These are phyloP conservation scores for Megalopta genalis DNA, from an alignment of 1,140 invertebrate genomes.

Conservation along the genomic window DNA sequence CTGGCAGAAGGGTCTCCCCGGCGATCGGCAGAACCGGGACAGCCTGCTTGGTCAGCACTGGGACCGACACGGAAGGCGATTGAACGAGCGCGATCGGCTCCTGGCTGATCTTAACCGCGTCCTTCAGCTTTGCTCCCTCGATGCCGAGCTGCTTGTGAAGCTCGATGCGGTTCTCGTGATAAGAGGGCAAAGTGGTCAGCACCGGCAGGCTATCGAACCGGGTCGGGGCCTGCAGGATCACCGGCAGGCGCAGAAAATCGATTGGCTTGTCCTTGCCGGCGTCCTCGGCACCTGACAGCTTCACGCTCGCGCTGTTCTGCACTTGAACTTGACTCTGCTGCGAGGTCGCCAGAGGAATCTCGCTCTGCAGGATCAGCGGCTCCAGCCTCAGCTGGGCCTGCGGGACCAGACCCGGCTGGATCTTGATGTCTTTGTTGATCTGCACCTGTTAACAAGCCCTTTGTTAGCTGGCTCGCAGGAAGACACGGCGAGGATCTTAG, in stretches of 20 bases:
- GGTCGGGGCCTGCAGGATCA: not conserved
- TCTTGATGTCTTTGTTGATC: slow-evolving; percentile 3
- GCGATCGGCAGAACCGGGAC: not conserved
- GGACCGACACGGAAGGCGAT: not conserved
- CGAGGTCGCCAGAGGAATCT: slow-evolving; percentile 35
- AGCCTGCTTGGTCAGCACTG: not conserved
- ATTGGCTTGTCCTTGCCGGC: slow-evolving; percentile 12
- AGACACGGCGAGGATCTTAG: no score
- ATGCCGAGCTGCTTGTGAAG: slow-evolving; percentile 46
- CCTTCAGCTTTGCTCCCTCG: slow-evolving; percentile 28
- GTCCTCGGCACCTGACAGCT: not conserved
- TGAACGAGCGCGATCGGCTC: slow-evolving; percentile 15
- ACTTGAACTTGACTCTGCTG: slow-evolving; percentile 54
- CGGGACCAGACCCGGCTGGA: not conserved
- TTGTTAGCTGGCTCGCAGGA: no score
- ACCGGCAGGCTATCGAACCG: slow-evolving; percentile 13
- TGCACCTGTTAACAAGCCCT: slow-evolving; percentile 3
- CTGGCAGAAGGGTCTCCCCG: not conserved
- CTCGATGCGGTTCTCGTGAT: slow-evolving; percentile 51
- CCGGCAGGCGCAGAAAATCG: not conserved
- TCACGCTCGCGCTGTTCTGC: slow-evolving; percentile 37
- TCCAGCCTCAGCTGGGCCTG: not conserved
- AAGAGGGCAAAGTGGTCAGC: slow-evolving; percentile 3
- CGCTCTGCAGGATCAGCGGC: not conserved
- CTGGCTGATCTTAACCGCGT: slow-evolving; percentile 47